phyloP scores from a whole-genome alignment of 1,140 invertebrate genomes.

The Telenomus remus region DNA sequence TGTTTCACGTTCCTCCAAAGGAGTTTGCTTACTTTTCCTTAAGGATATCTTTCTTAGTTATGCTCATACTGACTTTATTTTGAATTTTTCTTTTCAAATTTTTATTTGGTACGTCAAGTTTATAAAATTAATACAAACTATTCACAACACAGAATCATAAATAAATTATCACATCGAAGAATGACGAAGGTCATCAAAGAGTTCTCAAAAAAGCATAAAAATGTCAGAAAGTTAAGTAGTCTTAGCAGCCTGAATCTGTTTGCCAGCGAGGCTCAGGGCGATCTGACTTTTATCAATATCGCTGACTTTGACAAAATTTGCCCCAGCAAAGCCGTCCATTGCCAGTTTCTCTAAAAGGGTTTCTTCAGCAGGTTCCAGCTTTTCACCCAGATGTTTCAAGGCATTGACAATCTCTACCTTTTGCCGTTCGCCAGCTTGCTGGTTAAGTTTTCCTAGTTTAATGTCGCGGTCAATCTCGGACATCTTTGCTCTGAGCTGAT shows the following conservation, averaged over 20 bases:
- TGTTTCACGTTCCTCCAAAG: constrained; percentile 14
- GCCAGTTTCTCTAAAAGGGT: constrained; percentile 78
- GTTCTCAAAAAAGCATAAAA: too few species aligned
- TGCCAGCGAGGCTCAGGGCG: constrained; percentile 26
- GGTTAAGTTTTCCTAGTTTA: constrained; percentile 75
- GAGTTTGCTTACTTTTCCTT: background rate
- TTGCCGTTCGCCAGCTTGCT: constrained; percentile 69
- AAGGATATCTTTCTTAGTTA: too few species aligned
- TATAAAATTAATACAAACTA: too few species aligned
- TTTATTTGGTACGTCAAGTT: too few species aligned
- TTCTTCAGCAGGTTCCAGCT: constrained; percentile 78
- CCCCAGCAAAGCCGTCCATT: constrained; percentile 65
- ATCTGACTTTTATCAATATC: constrained; percentile 70
- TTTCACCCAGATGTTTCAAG: constrained; percentile 82
- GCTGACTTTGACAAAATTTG: constrained; percentile 78
- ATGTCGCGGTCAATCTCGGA: constrained; percentile 76
- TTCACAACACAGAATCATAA: too few species aligned
- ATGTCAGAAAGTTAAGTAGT: constrained; percentile 18
- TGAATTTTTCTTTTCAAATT: background rate
- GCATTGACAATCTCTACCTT: constrained; percentile 81
- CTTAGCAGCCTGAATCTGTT: constrained; percentile 40
- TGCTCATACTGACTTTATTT: too few species aligned
- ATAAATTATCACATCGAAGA: too few species aligned
- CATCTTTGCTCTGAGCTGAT: constrained; percentile 79
- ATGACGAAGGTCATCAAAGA: too few species aligned